Percentiles rank a stretch among this genome's conserved stretches.
Evolutionary conservation across 2,888 invertebrate species (phyloP).

Genomic region (Galerucella calmariensis): DNA sequence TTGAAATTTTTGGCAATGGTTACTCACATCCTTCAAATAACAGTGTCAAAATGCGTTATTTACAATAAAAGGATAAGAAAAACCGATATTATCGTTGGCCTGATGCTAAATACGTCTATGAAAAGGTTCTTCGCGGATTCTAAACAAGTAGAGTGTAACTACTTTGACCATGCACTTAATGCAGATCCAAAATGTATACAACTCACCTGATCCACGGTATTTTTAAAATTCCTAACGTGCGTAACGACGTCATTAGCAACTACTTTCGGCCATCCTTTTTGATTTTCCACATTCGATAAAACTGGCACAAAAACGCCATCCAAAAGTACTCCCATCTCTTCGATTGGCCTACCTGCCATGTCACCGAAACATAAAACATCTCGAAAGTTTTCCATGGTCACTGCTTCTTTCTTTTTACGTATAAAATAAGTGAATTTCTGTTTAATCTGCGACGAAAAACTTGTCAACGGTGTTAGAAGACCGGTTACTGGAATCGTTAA

Average conservation of each 20-base stretch:
- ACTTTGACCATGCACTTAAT: no score
- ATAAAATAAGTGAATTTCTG: slow-evolving; percentile 83
- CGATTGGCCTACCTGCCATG: slow-evolving; percentile 76
- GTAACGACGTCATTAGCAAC: slow-evolving; percentile 77
- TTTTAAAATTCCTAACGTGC: slow-evolving; percentile 77
- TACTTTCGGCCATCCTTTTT: slow-evolving; percentile 78
- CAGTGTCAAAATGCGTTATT: no score
- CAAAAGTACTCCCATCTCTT: slow-evolving; percentile 70
- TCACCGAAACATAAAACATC: slow-evolving; percentile 75
- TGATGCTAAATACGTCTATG: no score
- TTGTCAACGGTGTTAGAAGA: slow-evolving; percentile 72
- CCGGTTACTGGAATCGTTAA: slow-evolving; percentile 74
- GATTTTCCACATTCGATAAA: slow-evolving; percentile 77
- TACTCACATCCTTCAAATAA: no score
- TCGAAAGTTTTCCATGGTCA: slow-evolving; percentile 72
- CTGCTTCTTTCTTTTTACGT: slow-evolving; percentile 70
- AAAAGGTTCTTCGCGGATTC: no score
- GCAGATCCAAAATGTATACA: not conserved
- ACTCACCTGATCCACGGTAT: slow-evolving; percentile 73
- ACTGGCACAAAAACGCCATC: slow-evolving; percentile 81
- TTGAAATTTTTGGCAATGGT: no score
- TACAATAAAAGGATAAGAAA: no score
- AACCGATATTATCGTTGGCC: no score
- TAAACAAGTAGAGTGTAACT: no score
- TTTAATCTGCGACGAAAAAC: slow-evolving; percentile 72